Percentiles rank a stretch among this genome's conserved stretches.
phyloP scores from a whole-genome alignment of 2,113 vertebrate species.

The Andinoacara biseriatus region DNA sequence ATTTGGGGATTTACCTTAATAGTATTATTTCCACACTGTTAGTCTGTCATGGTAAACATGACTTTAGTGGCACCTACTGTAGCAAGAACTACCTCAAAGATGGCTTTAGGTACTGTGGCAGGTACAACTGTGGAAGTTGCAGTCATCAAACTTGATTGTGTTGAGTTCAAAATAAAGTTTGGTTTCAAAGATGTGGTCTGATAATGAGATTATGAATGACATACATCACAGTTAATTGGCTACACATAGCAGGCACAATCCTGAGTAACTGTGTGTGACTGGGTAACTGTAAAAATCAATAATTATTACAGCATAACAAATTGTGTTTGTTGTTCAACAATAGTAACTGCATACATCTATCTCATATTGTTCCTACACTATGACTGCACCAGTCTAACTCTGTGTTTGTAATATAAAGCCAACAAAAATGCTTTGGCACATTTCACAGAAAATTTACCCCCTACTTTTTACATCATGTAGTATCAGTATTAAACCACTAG shows the following conservation, averaged over 20 bases:
- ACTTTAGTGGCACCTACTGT: not conserved
- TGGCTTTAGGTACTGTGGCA: not conserved
- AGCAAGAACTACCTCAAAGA: not conserved
- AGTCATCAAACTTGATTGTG: not conserved
- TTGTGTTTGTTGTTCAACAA: not conserved
- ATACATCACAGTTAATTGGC: not conserved
- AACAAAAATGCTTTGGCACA: not conserved
- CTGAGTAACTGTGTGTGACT: too few relatives aligned
- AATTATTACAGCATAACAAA: not conserved
- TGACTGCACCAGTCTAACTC: not conserved
- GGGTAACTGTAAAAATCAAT: too few relatives aligned
- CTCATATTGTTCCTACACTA: not conserved
- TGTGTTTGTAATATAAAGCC: not conserved
- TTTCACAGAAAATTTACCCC: not conserved
- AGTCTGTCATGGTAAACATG: not conserved
- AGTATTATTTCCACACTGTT: not conserved
- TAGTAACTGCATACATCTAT: not conserved
- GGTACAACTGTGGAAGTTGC: not conserved
- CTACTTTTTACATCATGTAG: conserved; percentile 6
- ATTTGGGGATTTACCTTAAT: not conserved
- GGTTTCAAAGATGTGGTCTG: not conserved
- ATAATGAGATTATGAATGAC: not conserved
- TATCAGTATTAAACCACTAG: conserved; percentile 42
- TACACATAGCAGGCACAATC: too few relatives aligned
- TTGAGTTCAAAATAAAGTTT: not conserved